Evolutionary conservation across 2,888 invertebrate genomes (phyloP), one percentile per base, ranked within the genome.

Genomic region (Pyrrhosoma nymphula): DNA sequence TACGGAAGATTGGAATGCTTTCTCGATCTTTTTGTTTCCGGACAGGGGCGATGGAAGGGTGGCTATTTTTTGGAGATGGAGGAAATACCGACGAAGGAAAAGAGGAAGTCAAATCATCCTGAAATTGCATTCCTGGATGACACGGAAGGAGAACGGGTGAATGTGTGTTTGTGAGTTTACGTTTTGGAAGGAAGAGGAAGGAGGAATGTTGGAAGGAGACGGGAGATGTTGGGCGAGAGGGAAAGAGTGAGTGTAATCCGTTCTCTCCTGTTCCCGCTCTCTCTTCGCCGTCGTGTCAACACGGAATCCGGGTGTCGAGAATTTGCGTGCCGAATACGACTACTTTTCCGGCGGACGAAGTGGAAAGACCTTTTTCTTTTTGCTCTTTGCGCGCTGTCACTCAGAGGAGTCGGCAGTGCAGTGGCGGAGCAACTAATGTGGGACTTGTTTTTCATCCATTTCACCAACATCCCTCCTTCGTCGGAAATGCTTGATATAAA

Each of bases 81-180:
- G 26, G 8, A 69, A 69, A 69, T 8, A 8, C 47, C 20, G 12
- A n/a, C n/a, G n/a, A 12, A 69, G 69, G n/a, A 12, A 8, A 69
- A 69, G 23, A 23, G 0, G 26, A 26, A 26, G 69, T 4, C 26
- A 69, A n/a, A 10, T n/a, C 69, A 47, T 69, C 39, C 88, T 39
- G 20, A 88, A 88, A 88, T 88, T 88, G 39, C 39, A 47, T 88
- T 88, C 88, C 39, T 39, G 88, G 47, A 88, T 88, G 88, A 20
- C 88, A 88, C 6, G 39, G 88, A 88, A 26, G 23, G 47, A 47
- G 88, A 23, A 47, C 47, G 47, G 20, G 88, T 88, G 47, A 88
- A 88, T 39, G 88, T 47, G 47, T 47, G 39, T 88, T 35, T 47
- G 39, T 47, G 47, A 4, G 47, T 47, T 47, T 47, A 4, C 47